Evolutionary conservation across 2,888 invertebrate genomes (phyloP).

Genomic region (Odontocolon sp.): DNA sequence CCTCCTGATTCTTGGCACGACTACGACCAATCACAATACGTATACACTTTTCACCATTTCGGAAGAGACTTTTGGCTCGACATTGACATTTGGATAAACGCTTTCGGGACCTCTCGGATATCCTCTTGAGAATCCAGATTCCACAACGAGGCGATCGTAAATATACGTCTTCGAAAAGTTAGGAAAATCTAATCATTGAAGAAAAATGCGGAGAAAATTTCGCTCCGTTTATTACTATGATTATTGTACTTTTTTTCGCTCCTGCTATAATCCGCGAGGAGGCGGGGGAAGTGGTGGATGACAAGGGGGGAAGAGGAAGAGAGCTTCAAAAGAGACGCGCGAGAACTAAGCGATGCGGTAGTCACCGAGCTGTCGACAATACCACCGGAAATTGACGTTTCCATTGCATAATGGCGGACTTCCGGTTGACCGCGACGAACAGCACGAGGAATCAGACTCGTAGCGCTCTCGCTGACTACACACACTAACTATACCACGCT

Average conservation of each 20-base stretch:
- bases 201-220: too few species aligned
- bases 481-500: too few species aligned
- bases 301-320: constrained; percentile 46
- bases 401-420: constrained; percentile 77
- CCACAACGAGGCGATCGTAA: too few species aligned
- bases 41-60: too few species aligned
- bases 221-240: too few species aligned
- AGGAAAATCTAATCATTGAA: too few species aligned
- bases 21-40: constrained; percentile 17
- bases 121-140: too few species aligned
- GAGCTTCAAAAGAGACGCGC: constrained; percentile 53
- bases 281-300: constrained; percentile 7
- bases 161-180: too few species aligned
- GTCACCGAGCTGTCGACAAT: constrained; percentile 60
- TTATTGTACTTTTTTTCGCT: too few species aligned
- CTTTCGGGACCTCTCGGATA: background rate
- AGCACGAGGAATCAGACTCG: constrained; percentile 39
- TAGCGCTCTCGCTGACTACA: constrained; percentile 13
- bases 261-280: too few species aligned
- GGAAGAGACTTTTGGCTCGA: too few species aligned
- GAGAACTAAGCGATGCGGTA: constrained; percentile 52
- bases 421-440: constrained; percentile 74
- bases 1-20: too few species aligned
- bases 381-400: constrained; percentile 75
- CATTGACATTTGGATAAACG: background rate